phyloP scores from a whole-genome alignment of 2,113 vertebrate species.

The Pachyramphus minor region DNA sequence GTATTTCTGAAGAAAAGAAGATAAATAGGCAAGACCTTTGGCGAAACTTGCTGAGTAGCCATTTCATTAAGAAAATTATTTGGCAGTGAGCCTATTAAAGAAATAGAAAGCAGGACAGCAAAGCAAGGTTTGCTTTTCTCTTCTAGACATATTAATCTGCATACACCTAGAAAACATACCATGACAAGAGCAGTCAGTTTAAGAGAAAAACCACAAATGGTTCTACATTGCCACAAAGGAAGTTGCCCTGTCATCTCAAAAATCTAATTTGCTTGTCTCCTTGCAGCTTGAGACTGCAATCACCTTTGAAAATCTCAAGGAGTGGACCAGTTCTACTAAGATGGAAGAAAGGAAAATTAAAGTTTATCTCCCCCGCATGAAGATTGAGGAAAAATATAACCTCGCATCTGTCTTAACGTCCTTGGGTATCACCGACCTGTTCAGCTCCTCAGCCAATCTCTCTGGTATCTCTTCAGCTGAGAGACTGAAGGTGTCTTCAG shows the following conservation, averaged over 20 bases:
- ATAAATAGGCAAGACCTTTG: not conserved
- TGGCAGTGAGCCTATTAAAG: not conserved
- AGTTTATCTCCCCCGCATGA: conserved; percentile 41
- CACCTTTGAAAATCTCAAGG: not conserved
- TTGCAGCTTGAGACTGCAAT: conserved; percentile 13
- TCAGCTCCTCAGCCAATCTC: conserved; percentile 27
- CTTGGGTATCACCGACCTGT: conserved; percentile 37
- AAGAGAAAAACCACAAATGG: not conserved
- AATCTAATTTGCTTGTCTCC: not conserved
- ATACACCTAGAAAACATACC: not conserved
- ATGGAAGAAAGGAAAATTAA: conserved; percentile 22
- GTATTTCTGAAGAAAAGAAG: not conserved
- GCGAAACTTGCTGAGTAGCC: not conserved
- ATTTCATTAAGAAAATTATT: not conserved
- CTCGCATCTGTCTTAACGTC: conserved; percentile 19
- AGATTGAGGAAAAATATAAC: conserved; percentile 38
- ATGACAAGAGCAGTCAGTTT: not conserved
- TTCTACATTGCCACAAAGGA: not conserved
- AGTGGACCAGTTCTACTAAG: not conserved
- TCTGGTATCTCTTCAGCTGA: conserved; percentile 70
- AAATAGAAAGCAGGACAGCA: not conserved
- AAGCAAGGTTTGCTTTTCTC: not conserved
- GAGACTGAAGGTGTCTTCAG: conserved; percentile 62
- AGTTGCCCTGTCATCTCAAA: not conserved
- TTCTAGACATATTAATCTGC: not conserved